A percentile compares a stretch with the other conserved stretches of the same genome.
Evolutionary conservation across 2,797 vertebrate species (phyloP).

Genomic region (Sebastiscus albofasciatus): DNA sequence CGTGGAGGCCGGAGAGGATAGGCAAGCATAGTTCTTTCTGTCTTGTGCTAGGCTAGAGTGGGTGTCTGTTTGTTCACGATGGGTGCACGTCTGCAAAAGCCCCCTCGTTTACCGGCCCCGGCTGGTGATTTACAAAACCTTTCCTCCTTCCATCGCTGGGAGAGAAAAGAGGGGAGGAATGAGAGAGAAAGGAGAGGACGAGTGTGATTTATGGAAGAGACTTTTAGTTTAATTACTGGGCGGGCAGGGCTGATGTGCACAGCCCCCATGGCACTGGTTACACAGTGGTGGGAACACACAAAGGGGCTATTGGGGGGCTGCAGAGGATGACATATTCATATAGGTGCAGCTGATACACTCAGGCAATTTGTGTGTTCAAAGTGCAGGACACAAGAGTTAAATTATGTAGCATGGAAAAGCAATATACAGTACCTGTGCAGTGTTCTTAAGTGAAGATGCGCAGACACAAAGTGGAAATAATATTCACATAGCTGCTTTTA

Average conservation of each 20-base stretch:
- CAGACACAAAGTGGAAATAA: slow-evolving; percentile 18
- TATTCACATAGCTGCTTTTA: slow-evolving; percentile 6
- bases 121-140: slow-evolving; percentile 76
- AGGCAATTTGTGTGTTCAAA: slow-evolving; percentile 29
- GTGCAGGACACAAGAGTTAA: slow-evolving; percentile 1
- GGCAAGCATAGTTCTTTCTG: slow-evolving; percentile 51
- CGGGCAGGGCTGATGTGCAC: slow-evolving; percentile 68
- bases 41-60: slow-evolving; percentile 3
- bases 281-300: slow-evolving; percentile 43
- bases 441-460: neutral
- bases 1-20: slow-evolving; percentile 21
- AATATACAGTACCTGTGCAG: slow-evolving; percentile 18
- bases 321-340: slow-evolving; percentile 41
- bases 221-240: slow-evolving; percentile 86
- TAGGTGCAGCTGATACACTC: slow-evolving; percentile 19
- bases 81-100: slow-evolving; percentile 15
- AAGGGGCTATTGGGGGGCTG: slow-evolving; percentile 14
- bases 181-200: slow-evolving; percentile 41
- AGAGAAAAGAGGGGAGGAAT: slow-evolving; percentile 48
- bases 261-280: slow-evolving; percentile 64
- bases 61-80: neutral
- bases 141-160: slow-evolving; percentile 47
- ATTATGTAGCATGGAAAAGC: slow-evolving; percentile 26
- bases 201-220: slow-evolving; percentile 83
- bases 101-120: slow-evolving; percentile 38